Evolutionary conservation across 2,797 vertebrate genomes (phyloP), one percentile per base, ranked within the genome.

Genomic region (Nasua narica): DNA sequence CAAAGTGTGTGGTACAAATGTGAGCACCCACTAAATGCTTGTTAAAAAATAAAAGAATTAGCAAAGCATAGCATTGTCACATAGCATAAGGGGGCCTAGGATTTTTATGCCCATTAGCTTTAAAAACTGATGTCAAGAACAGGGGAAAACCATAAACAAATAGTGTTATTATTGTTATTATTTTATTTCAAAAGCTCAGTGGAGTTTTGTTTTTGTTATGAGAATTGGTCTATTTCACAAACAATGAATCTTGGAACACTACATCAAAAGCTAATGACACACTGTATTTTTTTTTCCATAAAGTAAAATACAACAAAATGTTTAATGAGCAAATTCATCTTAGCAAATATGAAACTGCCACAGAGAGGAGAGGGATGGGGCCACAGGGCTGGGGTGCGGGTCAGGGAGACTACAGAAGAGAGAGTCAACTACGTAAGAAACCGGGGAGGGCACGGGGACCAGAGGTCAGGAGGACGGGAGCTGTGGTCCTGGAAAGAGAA

Each of bases 401-500:
- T n/a, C n/a, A n/a, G n/a, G n/a, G n/a, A n/a, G n/a, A n/a, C n/a
- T n/a, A n/a, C n/a, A n/a, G n/a, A n/a, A n/a, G n/a, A n/a, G n/a
- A n/a, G n/a, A n/a, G n/a, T n/a, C n/a, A n/a, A n/a, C n/a, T n/a
- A n/a, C n/a, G n/a, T n/a, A n/a, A n/a, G n/a, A n/a, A n/a, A 35
- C 35, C 43, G 43, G 43, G 43, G 43, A 43, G 43, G 43, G 43
- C 43, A 43, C 43, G 43, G 43, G 43, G 43, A 43, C 10, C 87
- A 77, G 87, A 95, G 92, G 81, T 48, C 93, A 50, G 65, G 90
- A 82, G 86, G 85, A 56, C 19, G 6, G 95, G 94, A 90, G 96
- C 90, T 90, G 94, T 87, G 95, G 93, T 92, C 95, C 94, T 92
- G 87, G 89, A 27, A 48, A 29, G 87, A 52, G 72, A 81, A 62